Conservation (phyloP, 2,888 invertebrate species). For the Folsomia candida region DNA sequence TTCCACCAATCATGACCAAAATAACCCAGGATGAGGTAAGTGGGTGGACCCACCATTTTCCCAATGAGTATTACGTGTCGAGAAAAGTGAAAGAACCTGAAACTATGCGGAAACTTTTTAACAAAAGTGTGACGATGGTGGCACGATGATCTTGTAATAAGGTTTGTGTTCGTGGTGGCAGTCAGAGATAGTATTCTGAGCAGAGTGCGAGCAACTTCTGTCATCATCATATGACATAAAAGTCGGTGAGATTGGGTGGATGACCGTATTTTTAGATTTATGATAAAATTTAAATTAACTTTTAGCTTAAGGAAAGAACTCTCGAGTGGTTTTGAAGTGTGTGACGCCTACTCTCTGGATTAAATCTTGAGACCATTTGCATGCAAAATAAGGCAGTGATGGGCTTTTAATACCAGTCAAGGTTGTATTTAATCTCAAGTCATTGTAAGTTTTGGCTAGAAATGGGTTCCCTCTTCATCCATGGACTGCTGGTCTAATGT, state of each 20-base stretch:
- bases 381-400: not conserved
- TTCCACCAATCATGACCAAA: not conserved
- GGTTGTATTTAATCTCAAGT: not conserved
- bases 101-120: no score
- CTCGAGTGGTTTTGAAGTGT: not conserved
- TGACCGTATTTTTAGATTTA: not conserved
- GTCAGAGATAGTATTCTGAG: no score
- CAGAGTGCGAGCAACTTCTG: no score
- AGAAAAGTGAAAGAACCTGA: not conserved
- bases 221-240: not conserved
- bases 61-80: not conserved
- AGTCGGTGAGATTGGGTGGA: not conserved
- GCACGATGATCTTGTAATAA: no score
- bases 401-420: not conserved
- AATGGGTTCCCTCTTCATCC: no score
- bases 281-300: not conserved
- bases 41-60: not conserved
- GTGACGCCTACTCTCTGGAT: not conserved
- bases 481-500: no score
- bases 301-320: not conserved
- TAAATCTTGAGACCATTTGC: not conserved
- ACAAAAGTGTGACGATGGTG: no score
- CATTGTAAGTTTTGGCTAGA: not conserved
- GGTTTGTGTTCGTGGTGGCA: no score
- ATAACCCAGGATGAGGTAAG: not conserved